Evolutionary conservation across 2,888 invertebrate species (phyloP), one percentile per base, ranked within the genome.

Genomic region (Harpalus rubripes): DNA sequence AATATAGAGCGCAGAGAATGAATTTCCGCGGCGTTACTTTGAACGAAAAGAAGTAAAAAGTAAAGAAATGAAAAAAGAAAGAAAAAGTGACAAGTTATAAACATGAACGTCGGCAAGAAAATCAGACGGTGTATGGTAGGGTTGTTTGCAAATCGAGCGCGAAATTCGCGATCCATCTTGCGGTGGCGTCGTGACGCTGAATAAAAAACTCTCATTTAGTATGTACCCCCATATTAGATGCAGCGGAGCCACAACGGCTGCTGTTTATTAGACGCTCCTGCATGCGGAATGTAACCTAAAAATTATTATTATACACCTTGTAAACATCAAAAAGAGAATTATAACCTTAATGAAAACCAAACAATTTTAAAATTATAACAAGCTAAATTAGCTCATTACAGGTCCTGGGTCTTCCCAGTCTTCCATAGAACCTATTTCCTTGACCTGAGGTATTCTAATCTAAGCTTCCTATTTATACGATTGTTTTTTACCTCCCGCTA

Each of bases 141-240:
- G 74, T 74, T 74, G 18, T 52, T 52, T 52, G 74, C 52, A 74
- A 74, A 74, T 74, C 74, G 74, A 74, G 74, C 74, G 74, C 18
- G 74, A 74, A 74, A 74, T 74, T 74, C 74, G 18, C 74, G 74
- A 74, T 74, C 74, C 44, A 52, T 74, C 74, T 74, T 74, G 74
- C 52, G 74, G 52, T 74, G 74, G 74, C 74, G 12, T 8, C 74
- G 74, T 74, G 74, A 74, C 74, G 44, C 12, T 10, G 74, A 74
- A 74, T 74, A 74, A 74, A 74, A 74, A 74, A 74, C 74, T 74
- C 52, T 74, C 74, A 74, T 74, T 74, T 74, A 74, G 74, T 74
- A 52, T 74, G 44, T 52, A 74, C 44, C 74, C 74, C 41, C 41
- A 74, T 18, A 8, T 22, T 52, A 10, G 26, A 22, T 18, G 26